A percentile compares a stretch with the other conserved stretches of the same genome.
phyloP scores from a whole-genome alignment of 2,888 invertebrate genomes.

The Rhodophaea formosa region DNA sequence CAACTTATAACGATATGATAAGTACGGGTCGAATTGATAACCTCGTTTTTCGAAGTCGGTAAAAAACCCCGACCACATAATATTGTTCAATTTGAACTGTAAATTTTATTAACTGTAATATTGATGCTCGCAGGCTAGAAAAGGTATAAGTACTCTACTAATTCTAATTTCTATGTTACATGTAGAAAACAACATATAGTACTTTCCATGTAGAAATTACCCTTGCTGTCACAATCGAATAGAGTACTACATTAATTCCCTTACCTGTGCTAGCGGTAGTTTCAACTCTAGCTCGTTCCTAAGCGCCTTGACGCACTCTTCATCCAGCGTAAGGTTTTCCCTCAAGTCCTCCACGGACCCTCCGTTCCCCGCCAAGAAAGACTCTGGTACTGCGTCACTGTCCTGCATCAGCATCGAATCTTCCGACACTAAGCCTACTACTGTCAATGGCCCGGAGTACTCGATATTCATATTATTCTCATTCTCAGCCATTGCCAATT shows the following conservation, averaged over 20 bases:
- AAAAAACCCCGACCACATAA: no score
- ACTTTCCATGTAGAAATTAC: no score
- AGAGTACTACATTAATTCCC: constrained; percentile 6
- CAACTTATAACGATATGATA: no score
- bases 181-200: no score
- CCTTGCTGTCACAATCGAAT: no score
- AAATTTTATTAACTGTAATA: no score
- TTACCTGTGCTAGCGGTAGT: constrained; percentile 85
- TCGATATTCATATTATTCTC: constrained; percentile 78
- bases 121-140: no score
- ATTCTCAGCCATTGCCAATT: constrained; percentile 76
- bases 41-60: no score
- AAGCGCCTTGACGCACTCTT: constrained; percentile 86
- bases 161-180: no score
- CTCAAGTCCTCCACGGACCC: constrained; percentile 75
- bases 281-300: constrained; percentile 86
- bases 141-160: no score
- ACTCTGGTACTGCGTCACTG: constrained; percentile 54
- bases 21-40: no score
- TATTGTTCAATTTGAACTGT: no score
- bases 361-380: constrained; percentile 72
- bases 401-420: constrained; percentile 45
- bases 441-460: constrained; percentile 66
- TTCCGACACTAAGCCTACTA: constrained; percentile 54
- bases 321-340: constrained; percentile 83